Evolutionary conservation across 1,140 invertebrate genomes (phyloP).

Genomic region (Tetranychus urticae): DNA sequence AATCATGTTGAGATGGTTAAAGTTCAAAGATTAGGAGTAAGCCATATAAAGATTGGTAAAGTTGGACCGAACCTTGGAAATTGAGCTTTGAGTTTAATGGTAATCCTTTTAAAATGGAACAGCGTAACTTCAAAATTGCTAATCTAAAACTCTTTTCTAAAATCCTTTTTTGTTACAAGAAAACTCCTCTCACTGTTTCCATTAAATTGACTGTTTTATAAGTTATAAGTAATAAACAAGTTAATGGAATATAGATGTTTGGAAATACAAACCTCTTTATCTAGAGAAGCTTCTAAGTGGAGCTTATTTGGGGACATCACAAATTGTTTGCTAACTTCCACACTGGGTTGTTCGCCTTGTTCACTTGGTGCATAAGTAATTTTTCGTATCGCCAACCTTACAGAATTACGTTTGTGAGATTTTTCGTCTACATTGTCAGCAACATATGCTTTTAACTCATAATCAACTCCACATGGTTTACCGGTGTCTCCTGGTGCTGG

Average conservation of each 20-base stretch:
- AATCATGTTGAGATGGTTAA: no score
- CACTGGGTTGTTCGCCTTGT: slow-evolving; percentile 86
- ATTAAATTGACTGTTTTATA: neutral
- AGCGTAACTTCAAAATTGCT: no score
- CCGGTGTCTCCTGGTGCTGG: slow-evolving; percentile 61
- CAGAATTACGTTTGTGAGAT: slow-evolving; percentile 33
- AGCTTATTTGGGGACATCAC: slow-evolving; percentile 98
- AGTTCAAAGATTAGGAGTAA: no score
- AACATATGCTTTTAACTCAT: slow-evolving; percentile 59
- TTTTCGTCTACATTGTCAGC: slow-evolving; percentile 58
- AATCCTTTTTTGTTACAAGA: no score
- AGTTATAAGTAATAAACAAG: neutral
- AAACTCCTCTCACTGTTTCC: no score
- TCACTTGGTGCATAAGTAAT: slow-evolving; percentile 96
- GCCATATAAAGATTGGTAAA: no score
- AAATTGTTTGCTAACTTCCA: slow-evolving; percentile 96
- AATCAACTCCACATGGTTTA: slow-evolving; percentile 69
- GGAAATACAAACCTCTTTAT: slow-evolving; percentile 52
- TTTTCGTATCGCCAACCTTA: slow-evolving; percentile 38
- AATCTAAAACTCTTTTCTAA: no score
- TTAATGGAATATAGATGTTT: no score
- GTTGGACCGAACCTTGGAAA: no score
- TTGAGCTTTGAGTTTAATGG: no score
- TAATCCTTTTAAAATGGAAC: no score
- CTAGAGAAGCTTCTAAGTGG: slow-evolving; percentile 83